Evolutionary conservation across 2,113 vertebrate genomes (phyloP).

Genomic region (Myiozetetes cayanensis): DNA sequence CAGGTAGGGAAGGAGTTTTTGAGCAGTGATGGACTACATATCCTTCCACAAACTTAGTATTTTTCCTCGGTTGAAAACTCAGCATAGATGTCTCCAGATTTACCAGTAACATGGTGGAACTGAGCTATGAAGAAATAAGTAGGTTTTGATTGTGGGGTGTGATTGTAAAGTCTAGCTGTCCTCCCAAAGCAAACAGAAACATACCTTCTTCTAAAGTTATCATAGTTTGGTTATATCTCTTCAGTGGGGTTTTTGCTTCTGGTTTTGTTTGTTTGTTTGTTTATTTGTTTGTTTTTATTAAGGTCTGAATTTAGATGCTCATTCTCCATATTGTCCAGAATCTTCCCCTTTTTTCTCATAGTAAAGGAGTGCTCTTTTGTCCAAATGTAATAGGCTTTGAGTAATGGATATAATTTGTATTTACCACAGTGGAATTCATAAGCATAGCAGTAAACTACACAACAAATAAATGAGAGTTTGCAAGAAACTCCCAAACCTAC

Average conservation of each 20-base stretch:
- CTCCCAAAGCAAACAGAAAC: neutral
- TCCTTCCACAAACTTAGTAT: neutral
- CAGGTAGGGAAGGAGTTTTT: slow-evolving; percentile 69
- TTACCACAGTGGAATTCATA: neutral
- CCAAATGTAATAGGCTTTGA: neutral
- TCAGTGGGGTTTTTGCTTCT: neutral
- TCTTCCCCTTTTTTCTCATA: neutral
- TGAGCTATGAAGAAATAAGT: neutral
- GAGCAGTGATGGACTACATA: accelerated
- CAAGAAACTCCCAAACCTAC: neutral
- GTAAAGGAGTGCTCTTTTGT: neutral
- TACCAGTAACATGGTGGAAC: neutral
- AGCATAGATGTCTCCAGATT: neutral
- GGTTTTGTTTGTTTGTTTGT: neutral
- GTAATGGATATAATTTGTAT: accelerated
- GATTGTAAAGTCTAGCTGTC: neutral
- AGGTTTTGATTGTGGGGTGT: neutral
- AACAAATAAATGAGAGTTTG: neutral
- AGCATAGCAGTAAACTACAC: neutral
- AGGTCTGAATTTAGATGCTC: neutral
- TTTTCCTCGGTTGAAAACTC: neutral
- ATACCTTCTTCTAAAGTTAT: neutral
- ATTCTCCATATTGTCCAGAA: neutral
- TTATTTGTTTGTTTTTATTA: neutral
- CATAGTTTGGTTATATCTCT: neutral